Percentiles rank a stretch among this genome's conserved stretches.
phyloP scores from a whole-genome alignment of 2,113 vertebrate species.

The Anhinga rufa region DNA sequence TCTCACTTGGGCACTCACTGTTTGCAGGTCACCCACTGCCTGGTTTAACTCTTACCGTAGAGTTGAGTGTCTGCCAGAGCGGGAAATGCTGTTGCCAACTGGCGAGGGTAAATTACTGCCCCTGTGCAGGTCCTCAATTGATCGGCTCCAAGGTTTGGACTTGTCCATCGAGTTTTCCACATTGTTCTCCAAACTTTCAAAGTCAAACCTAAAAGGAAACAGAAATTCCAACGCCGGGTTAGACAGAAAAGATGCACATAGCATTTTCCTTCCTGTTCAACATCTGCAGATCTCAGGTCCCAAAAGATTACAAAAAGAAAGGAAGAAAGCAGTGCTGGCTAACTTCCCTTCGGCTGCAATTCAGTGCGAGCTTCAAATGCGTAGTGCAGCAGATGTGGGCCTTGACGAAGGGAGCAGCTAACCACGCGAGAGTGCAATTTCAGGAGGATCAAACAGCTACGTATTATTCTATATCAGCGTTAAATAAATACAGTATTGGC shows the following conservation, averaged over 20 bases:
- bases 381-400: not conserved
- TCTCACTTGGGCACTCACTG: no score
- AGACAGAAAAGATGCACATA: rapidly evolving
- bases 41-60: slow-evolving; percentile 74
- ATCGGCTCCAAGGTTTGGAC: slow-evolving; percentile 90
- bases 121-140: slow-evolving; percentile 94
- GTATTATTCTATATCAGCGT: not conserved
- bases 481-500: not conserved
- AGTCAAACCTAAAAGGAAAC: slow-evolving; percentile 83
- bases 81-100: slow-evolving; percentile 82
- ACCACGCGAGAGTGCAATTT: not conserved
- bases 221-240: not conserved
- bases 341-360: not conserved
- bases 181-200: slow-evolving; percentile 86
- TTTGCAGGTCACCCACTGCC: not conserved
- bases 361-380: not conserved
- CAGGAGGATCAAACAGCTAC: not conserved
- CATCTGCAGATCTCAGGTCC: not conserved
- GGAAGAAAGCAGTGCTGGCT: not conserved
- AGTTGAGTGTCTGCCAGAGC: slow-evolving; percentile 84
- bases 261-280: not conserved
- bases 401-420: not conserved
- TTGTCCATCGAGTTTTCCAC: slow-evolving; percentile 86
- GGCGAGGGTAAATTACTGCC: slow-evolving; percentile 84
- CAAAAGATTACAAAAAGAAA: not conserved